These are phyloP conservation scores for Notospermus geniculatus DNA, from an alignment of 1,140 invertebrate genomes.

Conservation along the genomic window DNA sequence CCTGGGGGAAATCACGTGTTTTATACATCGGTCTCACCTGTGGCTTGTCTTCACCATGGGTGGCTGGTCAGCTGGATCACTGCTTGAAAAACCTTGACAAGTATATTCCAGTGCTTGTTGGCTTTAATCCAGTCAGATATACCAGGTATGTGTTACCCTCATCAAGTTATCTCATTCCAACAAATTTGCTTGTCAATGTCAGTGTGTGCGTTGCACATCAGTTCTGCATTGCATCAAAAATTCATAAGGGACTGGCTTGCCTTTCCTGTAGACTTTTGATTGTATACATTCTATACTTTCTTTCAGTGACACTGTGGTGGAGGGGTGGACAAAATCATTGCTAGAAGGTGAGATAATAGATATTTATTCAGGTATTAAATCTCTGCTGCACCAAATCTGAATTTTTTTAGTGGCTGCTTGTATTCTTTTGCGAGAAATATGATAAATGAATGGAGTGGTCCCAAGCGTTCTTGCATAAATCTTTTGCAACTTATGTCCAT, in stretches of 20 bases:
- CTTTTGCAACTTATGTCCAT: too few relatives aligned
- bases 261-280: not conserved
- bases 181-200: too few relatives aligned
- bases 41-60: slow-evolving; percentile 52
- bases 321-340: slow-evolving; percentile 49
- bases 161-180: too few relatives aligned
- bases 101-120: slow-evolving; percentile 46
- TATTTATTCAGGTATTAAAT: too few relatives aligned
- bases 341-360: slow-evolving; percentile 43
- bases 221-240: too few relatives aligned
- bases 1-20: slow-evolving; percentile 29
- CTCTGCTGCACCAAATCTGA: too few relatives aligned
- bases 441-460: too few relatives aligned
- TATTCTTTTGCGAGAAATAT: too few relatives aligned
- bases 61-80: slow-evolving; percentile 50
- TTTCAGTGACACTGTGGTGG: slow-evolving; percentile 40
- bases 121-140: slow-evolving; percentile 45
- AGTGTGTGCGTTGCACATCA: too few relatives aligned
- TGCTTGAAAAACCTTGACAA: slow-evolving; percentile 37
- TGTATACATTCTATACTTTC: slow-evolving; percentile 6
- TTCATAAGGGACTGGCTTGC: too few relatives aligned
- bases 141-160: slow-evolving; percentile 48
- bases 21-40: slow-evolving; percentile 53
- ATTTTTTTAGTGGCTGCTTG: too few relatives aligned
- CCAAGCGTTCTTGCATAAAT: too few relatives aligned